A percentile compares a stretch with the other conserved stretches of the same genome.
These are phyloP conservation scores for Paelopatides confundens DNA, from an alignment of 53 echinoderm and acorn worm species.

Conservation along the genomic window DNA sequence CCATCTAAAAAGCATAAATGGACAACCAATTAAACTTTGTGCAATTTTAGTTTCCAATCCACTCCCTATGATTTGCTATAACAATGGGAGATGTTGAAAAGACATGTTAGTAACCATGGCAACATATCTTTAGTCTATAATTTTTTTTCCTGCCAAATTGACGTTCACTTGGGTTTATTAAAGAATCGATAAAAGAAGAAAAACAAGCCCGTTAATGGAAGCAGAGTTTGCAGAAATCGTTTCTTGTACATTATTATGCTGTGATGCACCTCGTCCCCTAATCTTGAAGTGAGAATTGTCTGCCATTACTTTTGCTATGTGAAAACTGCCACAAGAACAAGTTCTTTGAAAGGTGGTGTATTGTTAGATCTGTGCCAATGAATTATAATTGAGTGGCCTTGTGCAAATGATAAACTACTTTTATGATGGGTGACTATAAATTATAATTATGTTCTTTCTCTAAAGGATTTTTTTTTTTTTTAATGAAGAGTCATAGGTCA, in stretches of 20 bases:
- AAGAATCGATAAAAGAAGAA: neutral
- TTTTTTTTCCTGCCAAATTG: neutral
- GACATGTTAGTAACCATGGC: constrained; percentile 35
- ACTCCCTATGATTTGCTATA: constrained; percentile 13
- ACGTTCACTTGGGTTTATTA: neutral
- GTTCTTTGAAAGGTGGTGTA: neutral
- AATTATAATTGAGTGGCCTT: neutral
- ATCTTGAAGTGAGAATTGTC: neutral
- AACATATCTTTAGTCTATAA: constrained; percentile 15
- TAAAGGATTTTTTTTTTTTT: neutral
- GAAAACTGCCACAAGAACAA: too few relatives aligned
- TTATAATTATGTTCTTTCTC: neutral
- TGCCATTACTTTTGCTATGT: neutral
- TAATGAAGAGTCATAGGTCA: neutral
- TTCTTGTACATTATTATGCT: neutral
- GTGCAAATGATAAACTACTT: neutral
- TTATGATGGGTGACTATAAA: neutral
- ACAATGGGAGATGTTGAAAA: constrained; percentile 36
- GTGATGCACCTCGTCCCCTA: neutral
- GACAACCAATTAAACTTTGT: constrained; percentile 38
- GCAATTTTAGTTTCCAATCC: neutral
- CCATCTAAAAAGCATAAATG: constrained; percentile 2
- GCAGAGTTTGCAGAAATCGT: neutral
- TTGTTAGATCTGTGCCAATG: neutral
- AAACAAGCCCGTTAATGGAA: neutral